A percentile compares a stretch with the other conserved stretches of the same genome.
Conservation (phyloP, 2,888 invertebrate genomes). For the Sycophila texana region DNA sequence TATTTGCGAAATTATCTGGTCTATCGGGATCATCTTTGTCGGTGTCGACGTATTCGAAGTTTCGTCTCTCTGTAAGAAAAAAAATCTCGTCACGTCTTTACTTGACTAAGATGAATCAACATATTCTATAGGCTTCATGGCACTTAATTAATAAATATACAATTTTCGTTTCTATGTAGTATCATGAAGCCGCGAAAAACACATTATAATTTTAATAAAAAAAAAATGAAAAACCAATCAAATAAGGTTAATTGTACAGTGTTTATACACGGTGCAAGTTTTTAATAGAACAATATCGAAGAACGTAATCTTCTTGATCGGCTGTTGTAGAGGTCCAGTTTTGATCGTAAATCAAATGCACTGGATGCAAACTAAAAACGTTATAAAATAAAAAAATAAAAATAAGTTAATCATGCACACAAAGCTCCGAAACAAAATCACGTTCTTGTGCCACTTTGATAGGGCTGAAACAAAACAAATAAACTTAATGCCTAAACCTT, state of each 20-base stretch:
- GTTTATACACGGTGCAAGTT: conserved; percentile 36
- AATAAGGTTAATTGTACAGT: conserved; percentile 25
- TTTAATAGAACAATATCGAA: conserved; percentile 14
- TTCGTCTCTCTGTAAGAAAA: conserved; percentile 74
- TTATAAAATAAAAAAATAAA: conserved; percentile 46
- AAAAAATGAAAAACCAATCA: conserved; percentile 37
- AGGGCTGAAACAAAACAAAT: conserved; percentile 47
- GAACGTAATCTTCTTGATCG: conserved; percentile 8
- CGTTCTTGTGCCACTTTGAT: conserved; percentile 17
- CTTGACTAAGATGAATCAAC: not conserved
- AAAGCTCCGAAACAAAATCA: conserved; percentile 23
- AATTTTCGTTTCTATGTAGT: not conserved
- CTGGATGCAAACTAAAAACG: conserved; percentile 18
- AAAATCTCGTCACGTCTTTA: conserved; percentile 34
- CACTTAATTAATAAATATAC: not conserved
- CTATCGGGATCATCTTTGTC: conserved; percentile 73
- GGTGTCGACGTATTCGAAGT: conserved; percentile 72
- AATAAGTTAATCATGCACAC: conserved; percentile 37
- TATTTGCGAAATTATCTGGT: conserved; percentile 73
- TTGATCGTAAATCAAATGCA: not conserved
- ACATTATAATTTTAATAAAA: not conserved
- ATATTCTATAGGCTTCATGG: conserved; percentile 11
- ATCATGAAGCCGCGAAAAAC: not conserved
- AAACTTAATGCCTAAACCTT: conserved; percentile 42
- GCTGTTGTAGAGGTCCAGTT: not conserved